These are phyloP conservation scores for Pithys albifrons DNA, from an alignment of 2,113 vertebrate species.

Conservation along the genomic window DNA sequence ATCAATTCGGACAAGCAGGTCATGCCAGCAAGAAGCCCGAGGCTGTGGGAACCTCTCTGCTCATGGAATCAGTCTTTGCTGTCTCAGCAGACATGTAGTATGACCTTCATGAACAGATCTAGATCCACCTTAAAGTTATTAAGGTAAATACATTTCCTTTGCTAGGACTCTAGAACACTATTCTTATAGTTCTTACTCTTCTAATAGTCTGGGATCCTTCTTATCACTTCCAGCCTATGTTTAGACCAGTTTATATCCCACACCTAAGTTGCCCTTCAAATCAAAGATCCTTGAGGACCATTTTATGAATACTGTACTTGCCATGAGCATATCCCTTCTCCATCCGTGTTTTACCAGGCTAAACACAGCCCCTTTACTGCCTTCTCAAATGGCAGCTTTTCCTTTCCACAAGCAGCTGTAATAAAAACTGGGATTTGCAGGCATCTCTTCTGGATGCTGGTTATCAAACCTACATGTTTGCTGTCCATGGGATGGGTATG, in stretches of 20 bases:
- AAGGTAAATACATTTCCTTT: not conserved
- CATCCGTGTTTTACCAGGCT: not conserved
- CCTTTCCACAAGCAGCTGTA: not conserved
- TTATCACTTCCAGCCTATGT: not conserved
- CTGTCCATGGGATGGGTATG: not conserved
- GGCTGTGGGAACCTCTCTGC: accelerated
- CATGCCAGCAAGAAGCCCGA: not conserved
- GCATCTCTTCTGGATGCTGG: not conserved
- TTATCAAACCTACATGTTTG: not conserved
- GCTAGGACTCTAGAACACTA: not conserved
- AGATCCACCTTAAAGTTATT: not conserved
- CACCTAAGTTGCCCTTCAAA: not conserved
- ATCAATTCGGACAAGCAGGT: not conserved
- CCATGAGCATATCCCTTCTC: not conserved
- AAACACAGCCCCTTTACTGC: not conserved
- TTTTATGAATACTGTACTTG: not conserved
- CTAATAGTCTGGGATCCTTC: not conserved
- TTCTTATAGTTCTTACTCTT: not conserved
- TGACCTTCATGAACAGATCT: not conserved
- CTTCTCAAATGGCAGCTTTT: not conserved
- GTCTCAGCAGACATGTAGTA: not conserved
- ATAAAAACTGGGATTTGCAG: not conserved
- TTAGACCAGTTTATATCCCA: not conserved
- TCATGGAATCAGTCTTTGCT: not conserved
- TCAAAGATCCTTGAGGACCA: not conserved